These are phyloP conservation scores for Dynastes tityus DNA, from an alignment of 2,888 invertebrate species.

Conservation along the genomic window DNA sequence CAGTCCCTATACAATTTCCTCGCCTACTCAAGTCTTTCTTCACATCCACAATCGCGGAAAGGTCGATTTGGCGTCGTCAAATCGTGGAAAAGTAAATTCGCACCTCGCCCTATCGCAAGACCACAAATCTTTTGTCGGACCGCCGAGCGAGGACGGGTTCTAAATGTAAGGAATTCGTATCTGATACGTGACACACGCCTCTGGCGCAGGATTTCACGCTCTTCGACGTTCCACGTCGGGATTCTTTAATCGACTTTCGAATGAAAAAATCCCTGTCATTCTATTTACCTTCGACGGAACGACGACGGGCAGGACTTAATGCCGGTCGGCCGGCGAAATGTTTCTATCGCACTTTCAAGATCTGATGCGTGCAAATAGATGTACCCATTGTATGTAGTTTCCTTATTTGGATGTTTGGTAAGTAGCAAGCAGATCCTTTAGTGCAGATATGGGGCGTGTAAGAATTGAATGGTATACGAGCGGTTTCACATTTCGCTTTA, in stretches of 20 bases:
- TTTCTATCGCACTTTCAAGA: background rate
- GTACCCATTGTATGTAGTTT: no score
- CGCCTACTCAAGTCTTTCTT: no score
- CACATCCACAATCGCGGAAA: no score
- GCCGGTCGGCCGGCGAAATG: constrained; percentile 5
- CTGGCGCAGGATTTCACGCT: constrained; percentile 26
- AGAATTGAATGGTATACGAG: no score
- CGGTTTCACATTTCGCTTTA: no score
- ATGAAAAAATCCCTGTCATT: constrained; percentile 33
- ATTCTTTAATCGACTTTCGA: constrained; percentile 42
- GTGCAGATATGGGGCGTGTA: no score
- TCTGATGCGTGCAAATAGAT: no score
- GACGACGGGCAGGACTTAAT: background rate
- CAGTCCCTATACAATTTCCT: no score
- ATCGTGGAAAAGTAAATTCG: constrained; percentile 24
- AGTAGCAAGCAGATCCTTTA: no score
- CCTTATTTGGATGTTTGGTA: no score
- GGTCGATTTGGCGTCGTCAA: background rate
- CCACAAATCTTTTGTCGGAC: constrained; percentile 36
- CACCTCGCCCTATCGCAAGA: constrained; percentile 14
- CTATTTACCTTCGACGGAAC: constrained; percentile 10
- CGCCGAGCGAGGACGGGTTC: background rate
- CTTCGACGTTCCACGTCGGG: constrained; percentile 28
- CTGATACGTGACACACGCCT: constrained; percentile 35
- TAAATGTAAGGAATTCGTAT: constrained; percentile 39